A percentile compares a stretch with the other conserved stretches of the same genome.
phyloP scores from a whole-genome alignment of 2,797 vertebrate species.

The Bovichtus diacanthus region DNA sequence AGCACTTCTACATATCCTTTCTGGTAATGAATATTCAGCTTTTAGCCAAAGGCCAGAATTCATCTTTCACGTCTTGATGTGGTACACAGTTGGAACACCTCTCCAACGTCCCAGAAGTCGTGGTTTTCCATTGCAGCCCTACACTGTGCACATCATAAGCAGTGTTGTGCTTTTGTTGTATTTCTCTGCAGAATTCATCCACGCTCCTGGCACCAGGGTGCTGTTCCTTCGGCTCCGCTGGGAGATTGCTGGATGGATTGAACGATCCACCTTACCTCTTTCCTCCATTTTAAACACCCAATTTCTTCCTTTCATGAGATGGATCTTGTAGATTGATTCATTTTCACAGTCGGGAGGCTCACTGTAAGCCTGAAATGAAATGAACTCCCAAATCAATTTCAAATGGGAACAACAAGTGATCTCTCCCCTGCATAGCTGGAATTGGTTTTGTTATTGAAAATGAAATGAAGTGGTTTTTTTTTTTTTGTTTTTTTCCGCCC shows the following conservation, averaged over 20 bases:
- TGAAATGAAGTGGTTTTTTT: conserved; percentile 87
- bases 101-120: conserved; percentile 68
- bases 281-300: conserved; percentile 91
- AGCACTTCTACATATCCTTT: conserved; percentile 33
- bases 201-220: conserved; percentile 65
- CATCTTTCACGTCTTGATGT: conserved; percentile 55
- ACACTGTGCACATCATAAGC: conserved; percentile 73
- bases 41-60: conserved; percentile 47
- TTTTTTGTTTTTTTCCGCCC: conserved; percentile 65
- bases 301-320: conserved; percentile 97
- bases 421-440: conserved; percentile 83
- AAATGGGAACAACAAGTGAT: conserved; percentile 92
- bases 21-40: conserved; percentile 46
- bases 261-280: conserved; percentile 74
- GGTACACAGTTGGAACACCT: conserved; percentile 73
- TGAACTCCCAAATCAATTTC: conserved; percentile 96
- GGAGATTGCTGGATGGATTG: conserved; percentile 77
- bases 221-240: conserved; percentile 66
- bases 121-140: conserved; percentile 68
- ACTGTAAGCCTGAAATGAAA: conserved; percentile 93
- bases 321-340: conserved; percentile 99
- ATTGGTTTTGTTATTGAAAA: conserved; percentile 88
- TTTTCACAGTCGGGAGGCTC: conserved; percentile 97
- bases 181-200: conserved; percentile 77
- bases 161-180: conserved; percentile 77